Evolutionary conservation across 2,113 vertebrate species (phyloP).

Genomic region (Fulmarus glacialis): DNA sequence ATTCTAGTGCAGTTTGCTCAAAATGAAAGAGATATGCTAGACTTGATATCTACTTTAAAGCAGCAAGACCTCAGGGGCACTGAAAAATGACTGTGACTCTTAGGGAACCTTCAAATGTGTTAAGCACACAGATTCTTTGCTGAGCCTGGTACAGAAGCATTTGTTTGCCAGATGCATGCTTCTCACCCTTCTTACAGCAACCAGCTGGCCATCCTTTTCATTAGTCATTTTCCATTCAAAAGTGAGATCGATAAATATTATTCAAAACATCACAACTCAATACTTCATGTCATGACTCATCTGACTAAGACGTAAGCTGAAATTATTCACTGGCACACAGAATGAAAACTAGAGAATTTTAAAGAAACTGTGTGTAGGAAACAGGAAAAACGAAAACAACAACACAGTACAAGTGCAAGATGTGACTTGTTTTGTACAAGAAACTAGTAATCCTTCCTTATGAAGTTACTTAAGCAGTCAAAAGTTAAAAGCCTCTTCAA

Average conservation of each 20-base stretch:
- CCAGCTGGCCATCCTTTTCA: neutral
- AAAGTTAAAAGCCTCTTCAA: neutral
- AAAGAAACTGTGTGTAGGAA: neutral
- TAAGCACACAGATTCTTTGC: neutral
- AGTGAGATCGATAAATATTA: neutral
- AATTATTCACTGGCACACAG: neutral
- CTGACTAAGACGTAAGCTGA: neutral
- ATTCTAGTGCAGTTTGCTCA: neutral
- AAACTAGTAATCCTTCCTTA: neutral
- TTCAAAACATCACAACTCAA: neutral
- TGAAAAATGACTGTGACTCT: neutral
- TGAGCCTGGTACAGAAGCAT: neutral
- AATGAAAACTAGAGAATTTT: neutral
- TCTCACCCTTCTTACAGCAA: neutral
- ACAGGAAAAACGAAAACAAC: neutral
- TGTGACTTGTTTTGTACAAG: neutral
- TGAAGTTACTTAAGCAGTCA: neutral
- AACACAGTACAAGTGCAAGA: neutral
- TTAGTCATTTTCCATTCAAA: neutral
- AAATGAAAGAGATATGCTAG: neutral
- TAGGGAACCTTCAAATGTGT: neutral
- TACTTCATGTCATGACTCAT: neutral
- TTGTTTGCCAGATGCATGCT: neutral
- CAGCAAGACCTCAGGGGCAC: neutral
- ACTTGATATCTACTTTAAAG: neutral